A percentile compares a stretch with the other conserved stretches of the same genome.
Conservation (phyloP, 2,888 invertebrate genomes). For the Aporophyla lueneburgensis region DNA sequence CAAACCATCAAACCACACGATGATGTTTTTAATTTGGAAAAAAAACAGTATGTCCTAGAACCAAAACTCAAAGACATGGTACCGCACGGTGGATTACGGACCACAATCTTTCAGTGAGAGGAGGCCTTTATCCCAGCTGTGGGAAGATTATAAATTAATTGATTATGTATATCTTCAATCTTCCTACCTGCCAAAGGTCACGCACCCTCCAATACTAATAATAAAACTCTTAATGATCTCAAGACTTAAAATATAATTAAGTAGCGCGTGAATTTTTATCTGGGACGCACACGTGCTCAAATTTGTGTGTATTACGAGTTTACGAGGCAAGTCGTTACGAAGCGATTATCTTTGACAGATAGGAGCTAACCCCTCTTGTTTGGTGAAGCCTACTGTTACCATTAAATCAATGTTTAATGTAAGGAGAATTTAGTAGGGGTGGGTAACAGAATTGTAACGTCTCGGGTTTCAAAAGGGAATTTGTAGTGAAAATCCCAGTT, state of each 20-base stretch:
- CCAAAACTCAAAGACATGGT: no score
- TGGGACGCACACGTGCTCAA: slow-evolving; percentile 47
- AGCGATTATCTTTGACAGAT: slow-evolving; percentile 45
- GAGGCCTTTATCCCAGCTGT: neutral
- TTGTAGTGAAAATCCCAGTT: no score
- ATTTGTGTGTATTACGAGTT: slow-evolving; percentile 24
- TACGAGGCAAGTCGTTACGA: slow-evolving; percentile 46
- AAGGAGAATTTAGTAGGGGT: slow-evolving; percentile 16
- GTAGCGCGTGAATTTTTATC: slow-evolving; percentile 42
- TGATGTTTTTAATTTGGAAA: no score
- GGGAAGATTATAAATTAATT: neutral
- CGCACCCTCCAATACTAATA: neutral
- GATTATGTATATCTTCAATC: neutral
- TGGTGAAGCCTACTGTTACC: slow-evolving; percentile 14
- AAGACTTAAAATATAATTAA: slow-evolving; percentile 43
- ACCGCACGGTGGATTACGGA: neutral
- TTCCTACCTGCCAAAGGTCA: neutral
- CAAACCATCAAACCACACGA: no score
- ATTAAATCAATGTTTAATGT: slow-evolving; percentile 42
- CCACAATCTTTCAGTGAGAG: neutral
- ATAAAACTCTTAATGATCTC: slow-evolving; percentile 31
- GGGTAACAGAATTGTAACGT: neutral
- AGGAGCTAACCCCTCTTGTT: slow-evolving; percentile 25
- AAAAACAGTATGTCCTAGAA: no score
- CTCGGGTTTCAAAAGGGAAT: neutral